Conservation (phyloP, 2,888 invertebrate species). For the Oxystoma pomonae region DNA sequence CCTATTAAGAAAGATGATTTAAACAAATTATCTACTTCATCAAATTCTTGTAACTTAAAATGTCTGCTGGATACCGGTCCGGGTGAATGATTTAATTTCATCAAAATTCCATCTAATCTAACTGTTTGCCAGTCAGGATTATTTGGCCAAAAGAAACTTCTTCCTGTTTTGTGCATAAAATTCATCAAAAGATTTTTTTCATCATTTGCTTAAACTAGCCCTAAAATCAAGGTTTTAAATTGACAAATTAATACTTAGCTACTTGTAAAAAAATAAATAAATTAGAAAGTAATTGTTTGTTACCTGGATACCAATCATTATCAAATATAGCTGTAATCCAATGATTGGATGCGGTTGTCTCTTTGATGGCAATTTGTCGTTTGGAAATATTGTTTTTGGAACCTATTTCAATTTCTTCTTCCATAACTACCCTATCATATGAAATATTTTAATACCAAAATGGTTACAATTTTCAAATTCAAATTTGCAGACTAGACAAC, state of each 20-base stretch:
- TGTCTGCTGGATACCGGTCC: neutral
- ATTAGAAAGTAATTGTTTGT: neutral
- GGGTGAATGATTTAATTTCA: neutral
- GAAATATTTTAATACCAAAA: neutral
- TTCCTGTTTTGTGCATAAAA: conserved; percentile 5
- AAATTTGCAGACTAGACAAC: neutral
- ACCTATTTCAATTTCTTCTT: neutral
- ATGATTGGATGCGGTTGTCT: conserved; percentile 2
- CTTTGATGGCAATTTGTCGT: neutral
- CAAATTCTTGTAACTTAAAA: neutral
- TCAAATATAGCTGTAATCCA: conserved; percentile 9
- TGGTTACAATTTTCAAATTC: neutral
- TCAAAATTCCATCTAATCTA: neutral
- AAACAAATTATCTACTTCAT: neutral
- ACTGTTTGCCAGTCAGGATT: neutral
- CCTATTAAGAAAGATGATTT: neutral
- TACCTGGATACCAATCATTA: conserved; percentile 9
- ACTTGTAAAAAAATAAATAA: neutral
- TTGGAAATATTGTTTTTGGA: neutral
- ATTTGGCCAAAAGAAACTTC: conserved; percentile 4
- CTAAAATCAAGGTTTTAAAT: neutral
- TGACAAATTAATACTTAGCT: neutral
- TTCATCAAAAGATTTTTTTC: neutral
- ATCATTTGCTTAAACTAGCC: neutral
- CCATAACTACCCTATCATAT: neutral